A percentile compares a stretch with the other conserved stretches of the same genome.
Evolutionary conservation across 30 jellyfish, hydroid and myxozoan genomes (phyloP).

Genomic region (Aurelia aurita): DNA sequence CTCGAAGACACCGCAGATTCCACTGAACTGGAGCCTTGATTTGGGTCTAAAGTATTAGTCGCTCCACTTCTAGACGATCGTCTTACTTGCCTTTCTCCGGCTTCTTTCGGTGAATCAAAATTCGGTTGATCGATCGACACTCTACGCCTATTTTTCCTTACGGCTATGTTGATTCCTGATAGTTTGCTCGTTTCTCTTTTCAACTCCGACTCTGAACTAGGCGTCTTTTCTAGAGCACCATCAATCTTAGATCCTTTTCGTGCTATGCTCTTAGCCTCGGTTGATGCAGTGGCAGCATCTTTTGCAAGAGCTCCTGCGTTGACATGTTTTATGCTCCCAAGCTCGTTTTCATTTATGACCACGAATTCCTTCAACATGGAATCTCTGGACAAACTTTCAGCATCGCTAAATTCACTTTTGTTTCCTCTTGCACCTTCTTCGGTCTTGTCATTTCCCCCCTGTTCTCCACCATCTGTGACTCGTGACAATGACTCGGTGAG

Average conservation of each 20-base stretch:
- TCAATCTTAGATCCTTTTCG: background rate
- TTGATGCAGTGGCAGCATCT: background rate
- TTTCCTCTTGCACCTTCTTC: background rate
- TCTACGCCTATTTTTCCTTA: background rate
- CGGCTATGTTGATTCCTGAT: slow-evolving; percentile 13
- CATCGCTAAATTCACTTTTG: background rate
- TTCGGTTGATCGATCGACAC: slow-evolving; percentile 28
- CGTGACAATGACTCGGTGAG: background rate
- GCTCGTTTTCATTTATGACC: slow-evolving; percentile 18
- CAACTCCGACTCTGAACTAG: background rate
- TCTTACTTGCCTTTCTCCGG: background rate
- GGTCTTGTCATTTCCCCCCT: background rate
- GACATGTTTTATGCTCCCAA: background rate
- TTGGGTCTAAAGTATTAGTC: background rate
- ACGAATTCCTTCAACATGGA: background rate
- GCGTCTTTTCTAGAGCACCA: slow-evolving; percentile 15
- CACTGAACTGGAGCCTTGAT: background rate
- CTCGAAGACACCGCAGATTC: too few species aligned
- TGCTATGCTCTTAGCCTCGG: background rate
- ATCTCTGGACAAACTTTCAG: background rate
- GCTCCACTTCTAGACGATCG: slow-evolving; percentile 13
- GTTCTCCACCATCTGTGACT: background rate
- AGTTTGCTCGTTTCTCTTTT: background rate
- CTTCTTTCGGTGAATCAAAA: slow-evolving; percentile 27
- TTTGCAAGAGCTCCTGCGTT: slow-evolving; percentile 20